Percentiles rank a stretch among this genome's conserved stretches.
phyloP scores from a whole-genome alignment of 2,113 vertebrate species.

The Xiphorhynchus elegans region DNA sequence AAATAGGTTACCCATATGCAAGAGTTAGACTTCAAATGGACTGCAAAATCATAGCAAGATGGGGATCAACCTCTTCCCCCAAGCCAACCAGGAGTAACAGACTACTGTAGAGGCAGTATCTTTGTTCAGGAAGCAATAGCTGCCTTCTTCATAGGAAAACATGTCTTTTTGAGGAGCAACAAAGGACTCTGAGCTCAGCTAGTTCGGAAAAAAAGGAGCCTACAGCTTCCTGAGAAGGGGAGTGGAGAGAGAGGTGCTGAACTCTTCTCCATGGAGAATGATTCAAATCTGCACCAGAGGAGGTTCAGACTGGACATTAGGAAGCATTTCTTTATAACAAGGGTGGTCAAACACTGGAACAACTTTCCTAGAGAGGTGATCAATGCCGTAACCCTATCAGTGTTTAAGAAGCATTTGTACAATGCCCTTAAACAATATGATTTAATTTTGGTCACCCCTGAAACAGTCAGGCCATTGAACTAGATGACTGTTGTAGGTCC shows the following conservation, averaged over 20 bases:
- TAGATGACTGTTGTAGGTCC: neutral
- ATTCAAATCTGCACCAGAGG: neutral
- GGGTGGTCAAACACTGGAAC: neutral
- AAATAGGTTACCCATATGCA: neutral
- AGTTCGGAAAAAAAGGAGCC: neutral
- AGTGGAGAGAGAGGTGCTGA: neutral
- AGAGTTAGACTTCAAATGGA: neutral
- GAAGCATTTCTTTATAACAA: neutral
- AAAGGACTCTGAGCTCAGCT: neutral
- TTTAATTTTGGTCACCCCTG: neutral
- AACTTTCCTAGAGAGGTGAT: neutral
- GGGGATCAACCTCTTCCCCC: neutral
- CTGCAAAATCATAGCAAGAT: neutral
- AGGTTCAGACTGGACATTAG: neutral
- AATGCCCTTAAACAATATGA: neutral
- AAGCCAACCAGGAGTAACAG: neutral
- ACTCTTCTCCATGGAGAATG: neutral
- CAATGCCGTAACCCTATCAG: accelerated
- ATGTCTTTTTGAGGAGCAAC: neutral
- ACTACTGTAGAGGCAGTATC: neutral
- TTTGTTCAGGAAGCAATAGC: neutral
- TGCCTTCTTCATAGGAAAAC: neutral
- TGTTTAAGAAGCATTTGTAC: neutral
- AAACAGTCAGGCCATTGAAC: neutral
- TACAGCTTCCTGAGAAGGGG: neutral